These are phyloP conservation scores for Phaethon lepturus DNA, from an alignment of 2,113 vertebrate genomes.

Conservation along the genomic window DNA sequence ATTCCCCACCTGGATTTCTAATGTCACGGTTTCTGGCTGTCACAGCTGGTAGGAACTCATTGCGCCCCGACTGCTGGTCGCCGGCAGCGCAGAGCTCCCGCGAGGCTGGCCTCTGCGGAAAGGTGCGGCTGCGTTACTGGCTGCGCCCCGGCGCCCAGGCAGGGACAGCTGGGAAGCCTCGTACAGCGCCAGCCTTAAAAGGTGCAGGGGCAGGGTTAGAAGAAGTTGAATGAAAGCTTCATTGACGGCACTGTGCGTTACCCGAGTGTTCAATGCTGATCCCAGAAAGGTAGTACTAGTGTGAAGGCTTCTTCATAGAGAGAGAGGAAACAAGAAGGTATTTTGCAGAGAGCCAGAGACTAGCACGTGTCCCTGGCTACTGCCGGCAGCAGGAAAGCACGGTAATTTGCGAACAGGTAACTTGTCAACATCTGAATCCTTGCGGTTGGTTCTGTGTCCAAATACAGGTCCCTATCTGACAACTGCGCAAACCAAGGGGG, in stretches of 20 bases:
- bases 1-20: background rate
- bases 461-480: too few species aligned
- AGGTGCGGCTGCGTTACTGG: background rate
- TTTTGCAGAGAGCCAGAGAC: background rate
- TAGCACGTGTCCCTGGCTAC: background rate
- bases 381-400: background rate
- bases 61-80: background rate
- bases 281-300: rapidly evolving
- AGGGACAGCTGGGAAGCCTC: background rate
- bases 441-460: background rate
- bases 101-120: rapidly evolving
- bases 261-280: rapidly evolving
- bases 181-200: rapidly evolving
- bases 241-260: rapidly evolving
- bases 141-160: rapidly evolving
- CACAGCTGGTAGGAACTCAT: background rate
- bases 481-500: background rate
- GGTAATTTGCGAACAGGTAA: background rate
- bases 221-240: rapidly evolving
- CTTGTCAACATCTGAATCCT: background rate
- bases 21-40: background rate
- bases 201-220: background rate
- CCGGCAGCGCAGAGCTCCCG: background rate
- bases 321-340: background rate
- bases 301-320: rapidly evolving